These are phyloP conservation scores for Asteroscopus sphinx DNA, from an alignment of 2,888 invertebrate genomes.

Conservation along the genomic window DNA sequence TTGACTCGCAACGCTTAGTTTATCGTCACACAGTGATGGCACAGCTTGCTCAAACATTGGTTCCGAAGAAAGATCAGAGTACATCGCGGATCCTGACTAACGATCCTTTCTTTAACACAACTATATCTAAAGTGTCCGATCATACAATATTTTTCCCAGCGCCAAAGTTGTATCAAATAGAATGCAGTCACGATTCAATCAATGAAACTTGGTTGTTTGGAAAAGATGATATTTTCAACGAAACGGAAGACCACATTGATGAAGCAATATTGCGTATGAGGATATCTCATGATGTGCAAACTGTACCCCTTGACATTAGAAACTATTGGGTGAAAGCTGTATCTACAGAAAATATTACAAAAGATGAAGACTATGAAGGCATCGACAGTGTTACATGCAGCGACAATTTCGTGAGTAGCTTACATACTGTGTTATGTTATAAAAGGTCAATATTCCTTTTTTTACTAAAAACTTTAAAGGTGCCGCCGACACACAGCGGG, in stretches of 20 bases:
- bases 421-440: too few relatives aligned
- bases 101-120: conserved; percentile 89
- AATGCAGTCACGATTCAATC: conserved; percentile 73
- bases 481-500: too few relatives aligned
- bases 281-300: conserved; percentile 74
- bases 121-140: conserved; percentile 89
- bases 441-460: too few relatives aligned
- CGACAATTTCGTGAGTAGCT: conserved; percentile 73
- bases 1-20: conserved; percentile 74
- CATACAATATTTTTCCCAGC: conserved; percentile 91
- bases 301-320: conserved; percentile 67
- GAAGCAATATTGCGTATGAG: conserved; percentile 70
- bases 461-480: too few relatives aligned
- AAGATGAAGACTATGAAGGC: conserved; percentile 71
- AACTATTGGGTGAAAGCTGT: conserved; percentile 79
- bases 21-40: conserved; percentile 83
- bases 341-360: conserved; percentile 65
- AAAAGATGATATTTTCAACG: conserved; percentile 71
- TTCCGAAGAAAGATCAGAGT: conserved; percentile 84
- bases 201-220: conserved; percentile 81
- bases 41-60: conserved; percentile 65
- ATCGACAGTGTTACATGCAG: conserved; percentile 74
- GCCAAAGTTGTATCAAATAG: conserved; percentile 84
- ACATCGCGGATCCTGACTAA: conserved; percentile 89
- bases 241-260: conserved; percentile 67